Evolutionary conservation across 2,888 invertebrate species (phyloP), one percentile per base, ranked within the genome.

Genomic region (Clanis bilineata): DNA sequence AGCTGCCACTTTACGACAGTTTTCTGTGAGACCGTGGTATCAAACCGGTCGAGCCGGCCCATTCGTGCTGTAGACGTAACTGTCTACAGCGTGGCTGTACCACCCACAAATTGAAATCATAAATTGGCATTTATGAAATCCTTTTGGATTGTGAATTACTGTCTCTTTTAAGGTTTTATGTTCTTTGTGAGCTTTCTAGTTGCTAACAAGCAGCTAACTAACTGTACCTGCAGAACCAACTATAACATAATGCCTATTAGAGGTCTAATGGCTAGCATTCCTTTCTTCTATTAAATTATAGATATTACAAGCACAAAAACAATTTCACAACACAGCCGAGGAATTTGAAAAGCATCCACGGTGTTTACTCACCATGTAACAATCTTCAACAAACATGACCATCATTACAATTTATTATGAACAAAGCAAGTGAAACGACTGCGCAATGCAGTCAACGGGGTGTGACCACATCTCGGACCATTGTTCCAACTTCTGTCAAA

Each of bases 341-440:
- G 69, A 80, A 82, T 82, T 77, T 69, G 64, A 73, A 73, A 73
- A 74, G 65, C 70, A 79, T 75, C 69, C 68, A 64, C 72, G 69
- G 69, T 78, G 82, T 64, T 76, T 83, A 87, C 62, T 69, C 69
- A 82, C 80, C 86, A 82, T 88, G 76, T 79, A 85, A 85, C 80
- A 83, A 88, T 78, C 71, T 64, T 74, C 80, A 72, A 64, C 76
- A 82, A 80, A 85, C 80, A 86, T 81, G 80, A 75, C 79, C 80
- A 81, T 84, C 79, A 83, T 86, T 83, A 82, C 74, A 78, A 79
- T 79, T 80, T 77, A 82, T 82, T 82, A 83, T 69, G 80, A 79
- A 83, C 86, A 85, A 86, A 84, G 82, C 74, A 75, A 77, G 89
- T 87, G 90, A 89, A 88, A 89, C 79, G 70, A 76, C 85, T 83